These are phyloP conservation scores for Dendrolimus houi DNA, from an alignment of 2,888 invertebrate species.

Conservation along the genomic window DNA sequence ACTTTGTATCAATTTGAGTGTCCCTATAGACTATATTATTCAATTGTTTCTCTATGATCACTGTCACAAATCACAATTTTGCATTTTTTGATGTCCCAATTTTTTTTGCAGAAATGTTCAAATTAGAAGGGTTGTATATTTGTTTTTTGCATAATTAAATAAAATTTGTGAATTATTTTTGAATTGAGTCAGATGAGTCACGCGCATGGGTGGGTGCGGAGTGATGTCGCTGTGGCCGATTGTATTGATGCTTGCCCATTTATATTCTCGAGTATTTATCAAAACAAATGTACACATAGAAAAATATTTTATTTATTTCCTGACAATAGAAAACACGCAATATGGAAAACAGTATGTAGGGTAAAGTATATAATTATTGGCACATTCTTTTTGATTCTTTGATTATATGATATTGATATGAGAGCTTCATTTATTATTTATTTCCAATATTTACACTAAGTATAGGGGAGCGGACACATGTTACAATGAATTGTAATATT, in stretches of 20 bases:
- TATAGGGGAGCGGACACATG: too few relatives aligned
- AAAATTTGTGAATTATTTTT: slow-evolving; percentile 34
- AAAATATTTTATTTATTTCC: neutral
- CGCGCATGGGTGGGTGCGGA: slow-evolving; percentile 51
- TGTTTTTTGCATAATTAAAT: slow-evolving; percentile 54
- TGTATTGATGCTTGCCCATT: slow-evolving; percentile 15
- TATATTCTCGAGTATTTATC: slow-evolving; percentile 5
- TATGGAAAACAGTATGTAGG: too few relatives aligned
- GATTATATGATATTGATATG: too few relatives aligned
- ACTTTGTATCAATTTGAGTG: slow-evolving; percentile 64
- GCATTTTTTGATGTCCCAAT: slow-evolving; percentile 52
- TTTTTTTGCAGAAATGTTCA: slow-evolving; percentile 44
- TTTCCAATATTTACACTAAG: too few relatives aligned
- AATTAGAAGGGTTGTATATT: slow-evolving; percentile 51
- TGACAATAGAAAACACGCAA: too few relatives aligned
- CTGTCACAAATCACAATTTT: slow-evolving; percentile 71
- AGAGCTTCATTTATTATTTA: too few relatives aligned
- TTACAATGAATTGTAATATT: too few relatives aligned
- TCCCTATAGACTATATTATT: slow-evolving; percentile 55
- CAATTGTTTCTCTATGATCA: slow-evolving; percentile 59
- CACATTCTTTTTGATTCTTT: too few relatives aligned
- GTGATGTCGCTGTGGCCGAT: slow-evolving; percentile 34
- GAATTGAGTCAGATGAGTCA: slow-evolving; percentile 42
- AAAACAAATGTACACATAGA: neutral
- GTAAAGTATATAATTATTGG: too few relatives aligned